Percentiles rank a stretch among this genome's conserved stretches.
phyloP scores from a whole-genome alignment of 2,113 vertebrate species.

The Trinectes maculatus region DNA sequence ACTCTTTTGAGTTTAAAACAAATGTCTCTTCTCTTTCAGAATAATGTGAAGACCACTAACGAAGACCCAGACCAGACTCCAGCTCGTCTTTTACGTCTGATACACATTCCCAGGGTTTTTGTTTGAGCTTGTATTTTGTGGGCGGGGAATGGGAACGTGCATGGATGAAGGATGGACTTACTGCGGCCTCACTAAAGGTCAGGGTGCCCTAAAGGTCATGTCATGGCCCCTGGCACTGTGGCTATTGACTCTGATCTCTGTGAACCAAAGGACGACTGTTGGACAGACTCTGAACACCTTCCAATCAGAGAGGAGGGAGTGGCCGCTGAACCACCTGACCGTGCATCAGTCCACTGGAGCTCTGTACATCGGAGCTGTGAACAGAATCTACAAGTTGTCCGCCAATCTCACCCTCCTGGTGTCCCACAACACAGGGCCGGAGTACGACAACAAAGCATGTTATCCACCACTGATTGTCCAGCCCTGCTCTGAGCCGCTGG shows the following conservation, averaged over 20 bases:
- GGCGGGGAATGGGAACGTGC: constrained; percentile 86
- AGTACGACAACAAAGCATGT: constrained; percentile 95
- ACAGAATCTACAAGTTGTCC: constrained; percentile 93
- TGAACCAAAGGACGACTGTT: constrained; percentile 65
- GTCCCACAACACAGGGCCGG: constrained; percentile 92
- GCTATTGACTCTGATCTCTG: constrained; percentile 77
- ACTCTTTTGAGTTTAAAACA: constrained; percentile 39
- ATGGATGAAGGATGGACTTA: constrained; percentile 75
- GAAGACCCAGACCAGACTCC: constrained; percentile 16
- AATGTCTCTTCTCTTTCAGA: constrained; percentile 80
- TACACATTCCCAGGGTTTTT: constrained; percentile 41
- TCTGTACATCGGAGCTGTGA: constrained; percentile 91
- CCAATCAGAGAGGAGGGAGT: constrained; percentile 89
- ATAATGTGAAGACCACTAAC: constrained; percentile 84
- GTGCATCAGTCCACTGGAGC: constrained; percentile 89
- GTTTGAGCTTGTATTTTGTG: constrained; percentile 21
- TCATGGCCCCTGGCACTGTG: constrained; percentile 77
- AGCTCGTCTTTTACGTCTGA: constrained; percentile 47
- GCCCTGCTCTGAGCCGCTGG: constrained; percentile 90
- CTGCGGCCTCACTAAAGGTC: constrained; percentile 58
- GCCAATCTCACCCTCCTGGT: constrained; percentile 91
- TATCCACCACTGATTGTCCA: constrained; percentile 96
- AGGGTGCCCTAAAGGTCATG: constrained; percentile 61
- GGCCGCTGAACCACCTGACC: constrained; percentile 92
- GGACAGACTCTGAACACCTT: constrained; percentile 84